Evolutionary conservation across 2,113 vertebrate species (phyloP), one percentile per base, ranked within the genome.

Genomic region (Corythoichthys haematopterus): DNA sequence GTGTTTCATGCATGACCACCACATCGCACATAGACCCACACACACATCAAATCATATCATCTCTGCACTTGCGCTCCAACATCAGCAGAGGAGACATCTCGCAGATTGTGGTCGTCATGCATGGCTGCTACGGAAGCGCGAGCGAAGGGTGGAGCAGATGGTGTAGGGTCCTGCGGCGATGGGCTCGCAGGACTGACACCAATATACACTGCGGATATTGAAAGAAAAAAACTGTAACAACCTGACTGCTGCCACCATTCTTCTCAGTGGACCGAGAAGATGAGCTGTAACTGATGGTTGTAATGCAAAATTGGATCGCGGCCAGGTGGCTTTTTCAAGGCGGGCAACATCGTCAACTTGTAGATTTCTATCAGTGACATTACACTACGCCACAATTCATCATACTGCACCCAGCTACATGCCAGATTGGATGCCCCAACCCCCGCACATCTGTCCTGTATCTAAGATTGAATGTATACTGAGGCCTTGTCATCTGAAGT

Each of bases 21-120:
- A 62, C 74, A 66, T 67, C 58, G 62, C 70, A 69, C 74, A 62
- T 65, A 43, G 43, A 56, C 43, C 55, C 57, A 12, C 65, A 68
- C 65, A 52, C 72, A 70, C 48, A 56, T 50, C 35, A 76, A 72
- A 74, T 53, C 60, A 48, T 80, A 69, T 71, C 9, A 37, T 38
- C 56, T 60, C 48, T 64, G 36, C 33, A 68, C 76, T 69, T 36
- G 74, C 77, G 70, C 74, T 59, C 45, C 66, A 52, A 80, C 79
- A 77, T 76, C 77, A 76, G 74, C 40, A 57, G 63, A 70, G 70
- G 60, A 74, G 83, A 79, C 67, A 52, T 83, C 78, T 83, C 76
- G 71, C 84, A 88, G 88, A 87, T 85, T 87, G 86, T 33, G 66
- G 64, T 67, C 79, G 85, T 88, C 87, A 87, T 66, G 85, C 85